A percentile compares a stretch with the other conserved stretches of the same genome.
Evolutionary conservation across 1,140 invertebrate genomes (phyloP).

Genomic region (Hycleus phaleratus): DNA sequence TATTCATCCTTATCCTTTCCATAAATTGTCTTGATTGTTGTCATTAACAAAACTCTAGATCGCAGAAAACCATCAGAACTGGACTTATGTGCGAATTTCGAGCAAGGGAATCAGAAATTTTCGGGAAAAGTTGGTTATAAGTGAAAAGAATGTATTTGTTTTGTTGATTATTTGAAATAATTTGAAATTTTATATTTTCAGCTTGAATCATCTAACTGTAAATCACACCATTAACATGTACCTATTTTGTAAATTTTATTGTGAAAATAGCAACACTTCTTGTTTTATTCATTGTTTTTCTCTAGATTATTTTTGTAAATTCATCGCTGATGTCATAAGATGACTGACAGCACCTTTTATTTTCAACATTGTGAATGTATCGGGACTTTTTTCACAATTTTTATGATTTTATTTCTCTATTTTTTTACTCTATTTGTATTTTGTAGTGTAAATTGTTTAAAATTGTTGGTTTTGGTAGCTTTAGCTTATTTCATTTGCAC

Average conservation of each 20-base stretch:
- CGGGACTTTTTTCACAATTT: slow-evolving; percentile 19
- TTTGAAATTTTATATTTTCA: slow-evolving; percentile 24
- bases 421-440: not conserved
- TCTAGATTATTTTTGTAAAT: slow-evolving; percentile 2
- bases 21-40: slow-evolving; percentile 10
- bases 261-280: slow-evolving; percentile 38
- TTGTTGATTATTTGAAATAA: not conserved
- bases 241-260: slow-evolving; percentile 23
- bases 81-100: slow-evolving; percentile 3
- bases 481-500: slow-evolving; percentile 6
- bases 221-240: slow-evolving; percentile 27
- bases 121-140: slow-evolving; percentile 2
- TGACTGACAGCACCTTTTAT: slow-evolving; percentile 22
- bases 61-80: slow-evolving; percentile 24
- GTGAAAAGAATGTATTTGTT: slow-evolving; percentile 3
- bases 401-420: not conserved
- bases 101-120: not conserved
- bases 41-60: slow-evolving; percentile 10
- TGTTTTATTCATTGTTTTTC: not conserved
- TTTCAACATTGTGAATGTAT: slow-evolving; percentile 23
- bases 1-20: slow-evolving; percentile 12
- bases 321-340: slow-evolving; percentile 24
- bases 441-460: slow-evolving; percentile 1
- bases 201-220: slow-evolving; percentile 36
- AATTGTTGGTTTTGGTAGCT: slow-evolving; percentile 7